Base-by-base conservation (phyloP, 2,113 vertebrate genomes). In the Myiagra hebetior region DNA sequence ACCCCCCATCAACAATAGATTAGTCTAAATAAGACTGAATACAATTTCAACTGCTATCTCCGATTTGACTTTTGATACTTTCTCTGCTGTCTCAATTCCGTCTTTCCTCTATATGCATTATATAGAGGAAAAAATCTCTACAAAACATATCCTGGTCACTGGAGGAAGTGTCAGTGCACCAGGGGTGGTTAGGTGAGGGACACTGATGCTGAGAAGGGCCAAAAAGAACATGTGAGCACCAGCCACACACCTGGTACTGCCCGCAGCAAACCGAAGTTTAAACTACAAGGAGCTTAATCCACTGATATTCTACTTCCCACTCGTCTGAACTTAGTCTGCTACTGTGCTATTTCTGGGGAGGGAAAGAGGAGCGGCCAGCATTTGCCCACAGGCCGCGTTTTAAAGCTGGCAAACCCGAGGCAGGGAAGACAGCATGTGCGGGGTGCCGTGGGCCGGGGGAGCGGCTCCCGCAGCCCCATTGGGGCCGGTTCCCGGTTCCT, bases 371-470 rank as follows among this genome's bases (percentile, higher is more conserved):
- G 42, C 2, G 5, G 60, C 14, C 69, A 35, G 33, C 10, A 74
- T 49, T 57, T 62, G 46, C 42, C 11, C 8, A 46, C 52, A 16
- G 15, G 13, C 6, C 8, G 2, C 5, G 1, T 19, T 76, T 60
- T 13, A n/a, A 44, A 47, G 39, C 63, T 72, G 85, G 69, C 39
- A 55, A 73, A 79, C 9, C 12, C 11, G 0, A 30, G 35, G 31
- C 35, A 41, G 3, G 2, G 6, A 50, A 47, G 50, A 8, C 65
- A 27, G 15, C 26, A 1, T 0, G n/a, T n/a, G n/a, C n/a, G n/a
- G n/a, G n/a, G n/a, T n/a, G n/a, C n/a, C n/a, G n/a, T n/a, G 14
- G 37, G 37, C 37, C 33, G 2, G n/a, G 33, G 41, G 17, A 26
- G 39, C 16, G 2, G 39, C 16, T 12, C 31, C 37, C 0, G 0